Base-by-base conservation (phyloP, 2,888 invertebrate species). In the Apoda limacodes region DNA sequence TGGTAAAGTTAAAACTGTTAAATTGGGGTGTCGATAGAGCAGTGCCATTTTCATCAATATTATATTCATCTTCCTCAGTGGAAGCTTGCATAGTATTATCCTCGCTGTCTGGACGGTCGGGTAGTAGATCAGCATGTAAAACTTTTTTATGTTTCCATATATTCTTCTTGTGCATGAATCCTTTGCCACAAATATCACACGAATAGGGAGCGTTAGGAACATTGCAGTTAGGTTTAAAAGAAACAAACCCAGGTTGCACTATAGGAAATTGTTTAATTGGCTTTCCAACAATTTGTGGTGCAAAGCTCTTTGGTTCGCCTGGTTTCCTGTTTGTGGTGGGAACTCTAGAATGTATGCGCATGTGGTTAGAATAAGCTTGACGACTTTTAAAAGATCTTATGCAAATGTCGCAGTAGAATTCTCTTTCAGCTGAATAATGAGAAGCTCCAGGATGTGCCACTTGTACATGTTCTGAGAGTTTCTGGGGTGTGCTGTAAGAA, bases 111-210 rank as follows among this genome's bases (percentile, higher is more conserved):
- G 71, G 68, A 35, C 76, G 66, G 24, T 78, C 78, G 22, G 60
- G 63, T 13, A 80, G 50, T 22, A 81, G 54, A 41, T 82, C 81
- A 3, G 82, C 78, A 36, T 82, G 82, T 31, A 82, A 47, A 1
- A 85, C 75, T 51, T 82, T 82, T 49, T 82, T 82, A 41, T 82
- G 82, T 47, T 82, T 82, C 82, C 82, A 82, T 35, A 82, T 82
- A 50, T 82, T 82, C 45, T 82, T 82, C 60, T 82, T 82, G 39
- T 82, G 82, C 70, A 81, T 76, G 42, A 82, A 82, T 15, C 82
- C 82, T 52, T 85, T 84, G n/a, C 87, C 85, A 42, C 88, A 88
- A 25, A 84, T 71, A 37, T 87, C 85, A 52, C 88, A 88, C 22
- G 80, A 81, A 43, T 83, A 84, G 25, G 68, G 82, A 31, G 82